phyloP scores from a whole-genome alignment of 37 sponge, comb jelly and placozoan genomes.

The Beroe forskalii region DNA sequence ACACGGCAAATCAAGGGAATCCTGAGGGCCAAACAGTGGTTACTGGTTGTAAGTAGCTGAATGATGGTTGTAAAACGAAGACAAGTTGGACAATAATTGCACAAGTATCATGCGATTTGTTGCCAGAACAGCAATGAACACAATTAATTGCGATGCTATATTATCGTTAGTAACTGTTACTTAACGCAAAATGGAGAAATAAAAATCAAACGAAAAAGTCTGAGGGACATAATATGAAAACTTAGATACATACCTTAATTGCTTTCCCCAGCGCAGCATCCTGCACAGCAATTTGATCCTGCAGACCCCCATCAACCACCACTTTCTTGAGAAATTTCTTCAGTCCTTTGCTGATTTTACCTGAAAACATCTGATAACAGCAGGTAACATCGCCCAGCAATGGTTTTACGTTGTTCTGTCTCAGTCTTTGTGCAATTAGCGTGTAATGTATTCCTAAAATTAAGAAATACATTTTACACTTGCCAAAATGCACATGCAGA shows the following conservation, averaged over 20 bases:
- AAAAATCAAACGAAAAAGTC: no score
- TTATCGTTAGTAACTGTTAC: no score
- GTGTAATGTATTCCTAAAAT: neutral
- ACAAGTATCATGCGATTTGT: no score
- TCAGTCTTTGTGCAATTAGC: neutral
- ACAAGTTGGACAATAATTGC: no score
- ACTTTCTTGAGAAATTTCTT: constrained; percentile 90
- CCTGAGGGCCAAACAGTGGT: constrained; percentile 70
- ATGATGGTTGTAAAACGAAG: no score
- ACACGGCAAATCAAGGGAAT: constrained; percentile 81
- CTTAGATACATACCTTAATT: constrained; percentile 77
- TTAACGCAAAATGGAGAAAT: no score
- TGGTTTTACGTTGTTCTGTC: neutral
- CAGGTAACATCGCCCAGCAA: no score
- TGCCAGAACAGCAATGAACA: no score
- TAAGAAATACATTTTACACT: neutral
- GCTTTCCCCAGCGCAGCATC: constrained; percentile 86
- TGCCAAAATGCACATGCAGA: neutral
- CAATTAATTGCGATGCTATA: no score
- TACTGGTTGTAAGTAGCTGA: no score
- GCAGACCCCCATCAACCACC: constrained; percentile 73
- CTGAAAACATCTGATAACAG: constrained; percentile 14
- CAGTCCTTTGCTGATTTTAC: constrained; percentile 89
- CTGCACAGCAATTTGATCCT: constrained; percentile 91
- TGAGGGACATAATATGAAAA: neutral